A percentile compares a stretch with the other conserved stretches of the same genome.
Evolutionary conservation across 2,888 invertebrate genomes (phyloP).

Genomic region (Melikaiella ostensackeni): DNA sequence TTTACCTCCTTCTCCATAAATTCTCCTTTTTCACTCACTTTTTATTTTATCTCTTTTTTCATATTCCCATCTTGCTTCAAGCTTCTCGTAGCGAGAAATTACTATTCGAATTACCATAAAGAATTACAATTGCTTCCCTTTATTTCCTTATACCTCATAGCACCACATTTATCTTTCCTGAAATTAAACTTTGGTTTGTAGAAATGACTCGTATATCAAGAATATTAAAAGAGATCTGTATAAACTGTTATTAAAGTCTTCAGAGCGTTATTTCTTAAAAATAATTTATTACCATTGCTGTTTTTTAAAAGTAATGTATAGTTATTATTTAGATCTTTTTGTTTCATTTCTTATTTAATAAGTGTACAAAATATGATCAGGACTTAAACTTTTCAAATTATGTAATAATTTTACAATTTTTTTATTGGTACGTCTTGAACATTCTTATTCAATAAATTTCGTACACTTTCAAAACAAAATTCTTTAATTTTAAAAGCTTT

Average conservation of each 20-base stretch:
- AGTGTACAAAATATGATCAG: too few species aligned
- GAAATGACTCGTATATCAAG: constrained; percentile 4
- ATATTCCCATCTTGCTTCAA: constrained; percentile 22
- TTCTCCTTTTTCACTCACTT: neutral
- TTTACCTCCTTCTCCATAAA: neutral
- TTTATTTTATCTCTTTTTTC: constrained; percentile 24
- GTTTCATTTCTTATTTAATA: too few species aligned
- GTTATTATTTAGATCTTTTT: too few species aligned
- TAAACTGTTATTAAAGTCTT: neutral
- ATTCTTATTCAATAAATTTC: too few species aligned
- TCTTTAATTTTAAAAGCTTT: too few species aligned
- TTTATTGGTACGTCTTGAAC: too few species aligned
- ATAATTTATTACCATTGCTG: too few species aligned
- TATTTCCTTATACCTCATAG: neutral
- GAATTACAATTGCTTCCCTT: constrained; percentile 2
- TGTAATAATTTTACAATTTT: too few species aligned
- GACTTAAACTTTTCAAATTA: too few species aligned
- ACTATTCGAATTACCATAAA: constrained; percentile 44
- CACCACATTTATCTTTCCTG: neutral
- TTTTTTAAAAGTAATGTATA: too few species aligned
- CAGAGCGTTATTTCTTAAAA: neutral
- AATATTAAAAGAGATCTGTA: neutral
- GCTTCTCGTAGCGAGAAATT: constrained; percentile 31
- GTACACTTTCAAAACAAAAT: too few species aligned
- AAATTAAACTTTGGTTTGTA: constrained; percentile 12